Conservation (phyloP, 1,140 invertebrate genomes). For the Drosophila paulistorum region DNA sequence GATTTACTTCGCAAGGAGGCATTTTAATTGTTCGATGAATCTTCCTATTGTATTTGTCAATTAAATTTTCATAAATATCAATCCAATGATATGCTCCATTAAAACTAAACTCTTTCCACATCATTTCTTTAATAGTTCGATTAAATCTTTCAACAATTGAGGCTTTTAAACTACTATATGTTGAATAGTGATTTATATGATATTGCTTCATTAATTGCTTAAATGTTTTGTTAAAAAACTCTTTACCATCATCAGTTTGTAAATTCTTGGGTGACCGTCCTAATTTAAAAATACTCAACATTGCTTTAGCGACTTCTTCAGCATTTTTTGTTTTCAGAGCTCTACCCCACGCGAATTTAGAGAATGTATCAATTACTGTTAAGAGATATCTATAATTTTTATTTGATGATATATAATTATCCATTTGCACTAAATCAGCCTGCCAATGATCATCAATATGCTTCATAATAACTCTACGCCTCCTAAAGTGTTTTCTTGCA, state of each 20-base stretch:
- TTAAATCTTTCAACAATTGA: constrained; percentile 3
- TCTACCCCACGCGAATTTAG: constrained; percentile 1
- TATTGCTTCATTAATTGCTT: neutral
- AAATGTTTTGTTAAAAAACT: constrained; percentile 1
- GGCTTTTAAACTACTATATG: neutral
- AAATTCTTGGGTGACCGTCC: neutral
- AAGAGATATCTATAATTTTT: constrained; percentile 13
- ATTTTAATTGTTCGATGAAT: constrained; percentile 79
- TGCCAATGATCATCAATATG: constrained; percentile 82
- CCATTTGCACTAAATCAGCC: constrained; percentile 82
- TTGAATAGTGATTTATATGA: constrained; percentile 9
- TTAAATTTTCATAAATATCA: neutral
- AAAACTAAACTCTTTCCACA: constrained; percentile 5
- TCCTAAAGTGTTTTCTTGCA: constrained; percentile 74
- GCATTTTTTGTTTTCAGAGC: constrained; percentile 13
- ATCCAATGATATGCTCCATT: neutral
- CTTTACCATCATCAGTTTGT: constrained; percentile 3
- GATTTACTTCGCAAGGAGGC: constrained; percentile 12
- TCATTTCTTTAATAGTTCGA: neutral
- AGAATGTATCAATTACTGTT: constrained; percentile 33
- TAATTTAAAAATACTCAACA: constrained; percentile 18
- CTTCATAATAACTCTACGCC: constrained; percentile 69
- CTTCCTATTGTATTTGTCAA: neutral
- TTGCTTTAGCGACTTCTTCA: constrained; percentile 4
- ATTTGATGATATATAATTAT: constrained; percentile 23